Evolutionary conservation across 2,113 vertebrate species (phyloP).

Genomic region (Hypomesus transpacificus): DNA sequence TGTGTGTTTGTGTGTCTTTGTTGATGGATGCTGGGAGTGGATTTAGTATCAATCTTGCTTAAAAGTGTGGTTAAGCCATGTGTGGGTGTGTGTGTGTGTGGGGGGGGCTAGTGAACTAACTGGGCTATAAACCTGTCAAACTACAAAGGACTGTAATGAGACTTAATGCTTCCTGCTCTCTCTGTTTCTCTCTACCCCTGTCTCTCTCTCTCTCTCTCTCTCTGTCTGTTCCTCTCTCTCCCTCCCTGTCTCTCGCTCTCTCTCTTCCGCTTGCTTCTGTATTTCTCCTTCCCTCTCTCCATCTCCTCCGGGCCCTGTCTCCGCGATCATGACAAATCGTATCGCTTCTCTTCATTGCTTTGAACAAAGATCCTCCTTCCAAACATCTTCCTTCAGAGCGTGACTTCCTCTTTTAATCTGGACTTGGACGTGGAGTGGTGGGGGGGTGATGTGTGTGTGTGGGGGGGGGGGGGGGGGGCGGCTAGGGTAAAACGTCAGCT

Average conservation of each 20-base stretch:
- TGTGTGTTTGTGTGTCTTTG: constrained; percentile 14
- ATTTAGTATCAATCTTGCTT: too few relatives aligned
- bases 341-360: not conserved
- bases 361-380: constrained; percentile 7
- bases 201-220: not conserved
- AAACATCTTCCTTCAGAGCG: constrained; percentile 18
- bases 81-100: constrained; percentile 22
- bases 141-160: not conserved
- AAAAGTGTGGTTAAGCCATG: not conserved
- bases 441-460: not conserved
- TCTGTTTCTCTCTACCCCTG: constrained; percentile 7
- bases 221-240: not conserved
- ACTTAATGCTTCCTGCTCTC: not conserved
- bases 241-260: not conserved
- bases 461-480: not conserved
- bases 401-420: constrained; percentile 20
- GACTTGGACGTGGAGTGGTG: not conserved
- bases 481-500: not conserved
- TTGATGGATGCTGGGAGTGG: constrained; percentile 9
- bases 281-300: not conserved
- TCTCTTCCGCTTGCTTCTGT: not conserved
- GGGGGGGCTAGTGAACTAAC: not conserved
- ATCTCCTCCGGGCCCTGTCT: constrained; percentile 13
- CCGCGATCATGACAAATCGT: not conserved
- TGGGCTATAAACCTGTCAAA: constrained; percentile 27